Evolutionary conservation across 2,797 vertebrate species (phyloP).

Genomic region (Potorous gilbertii): DNA sequence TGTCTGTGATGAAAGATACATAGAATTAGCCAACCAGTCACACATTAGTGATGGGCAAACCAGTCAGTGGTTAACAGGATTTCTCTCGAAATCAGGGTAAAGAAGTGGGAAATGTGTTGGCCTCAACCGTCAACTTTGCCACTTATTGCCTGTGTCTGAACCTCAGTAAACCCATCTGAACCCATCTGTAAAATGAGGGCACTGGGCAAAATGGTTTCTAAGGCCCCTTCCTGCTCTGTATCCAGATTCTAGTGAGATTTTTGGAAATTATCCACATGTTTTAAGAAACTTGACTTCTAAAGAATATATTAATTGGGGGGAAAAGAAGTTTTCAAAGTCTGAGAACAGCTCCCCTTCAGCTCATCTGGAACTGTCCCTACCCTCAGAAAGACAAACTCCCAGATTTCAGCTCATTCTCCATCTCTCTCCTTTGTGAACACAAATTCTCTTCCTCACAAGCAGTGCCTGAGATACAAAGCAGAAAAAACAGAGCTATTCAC

Average conservation of each 20-base stretch:
- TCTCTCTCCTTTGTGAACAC: background rate
- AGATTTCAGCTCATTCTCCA: conserved; percentile 18
- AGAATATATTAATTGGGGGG: conserved; percentile 27
- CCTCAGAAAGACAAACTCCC: background rate
- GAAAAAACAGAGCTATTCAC: background rate
- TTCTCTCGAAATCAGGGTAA: background rate
- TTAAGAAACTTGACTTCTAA: background rate
- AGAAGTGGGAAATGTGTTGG: background rate
- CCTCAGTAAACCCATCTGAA: background rate
- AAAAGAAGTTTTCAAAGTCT: background rate
- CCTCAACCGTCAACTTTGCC: background rate
- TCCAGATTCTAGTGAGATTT: background rate
- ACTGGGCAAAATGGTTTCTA: background rate
- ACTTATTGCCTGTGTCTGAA: background rate
- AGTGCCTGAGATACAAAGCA: background rate
- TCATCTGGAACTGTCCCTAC: background rate
- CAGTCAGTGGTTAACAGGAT: background rate
- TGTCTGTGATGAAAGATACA: background rate
- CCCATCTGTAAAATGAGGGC: background rate
- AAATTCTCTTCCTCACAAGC: conserved; percentile 10
- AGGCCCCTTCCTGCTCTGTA: background rate
- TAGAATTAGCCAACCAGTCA: background rate
- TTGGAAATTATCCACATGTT: background rate
- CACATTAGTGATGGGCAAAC: background rate
- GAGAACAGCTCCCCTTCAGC: background rate